Evolutionary conservation across 1,140 invertebrate genomes (phyloP), one percentile per base, ranked within the genome.

Genomic region (Pseudomyrmex flavicornis): DNA sequence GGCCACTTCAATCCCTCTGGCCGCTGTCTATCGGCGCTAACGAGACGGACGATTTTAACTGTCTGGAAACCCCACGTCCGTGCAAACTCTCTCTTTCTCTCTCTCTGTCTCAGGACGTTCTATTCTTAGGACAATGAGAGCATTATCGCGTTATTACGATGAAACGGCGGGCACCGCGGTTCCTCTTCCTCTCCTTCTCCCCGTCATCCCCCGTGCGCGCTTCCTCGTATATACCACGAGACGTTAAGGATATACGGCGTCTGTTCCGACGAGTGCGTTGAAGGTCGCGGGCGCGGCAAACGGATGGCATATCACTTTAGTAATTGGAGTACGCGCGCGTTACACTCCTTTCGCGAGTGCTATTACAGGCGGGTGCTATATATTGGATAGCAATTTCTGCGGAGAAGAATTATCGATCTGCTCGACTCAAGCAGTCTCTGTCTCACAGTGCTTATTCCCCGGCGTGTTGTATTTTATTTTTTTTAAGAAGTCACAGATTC

Each of bases 81-180:
- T 35, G 58, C 35, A 0, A 35, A 35, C 35, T 35, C 2, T 35
- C 3, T 35, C 26, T 35, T 5, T 35, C 35, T 35, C 3, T 35
- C 35, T 35, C 35, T 35, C 3, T 35, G 5, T 35, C 35, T 35
- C 5, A 35, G 7, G 15, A 63, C 62, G 13, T 20, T 66, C 76
- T 80, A 80, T 59, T 80, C 66, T 80, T 70, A 70, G 66, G 5
- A 80, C 76, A 59, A 80, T 80, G 20, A 20, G 1, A 26, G 46
- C 35, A 48, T 70, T 70, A 59, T 80, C 65, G n/a, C 63, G 44
- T 59, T 70, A 80, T 80, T 56, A 20, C 54, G 76, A 77, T 56
- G 48, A 44, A 63, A 56, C 50, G 62, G 26, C 50, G 48, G 26
- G 17, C 13, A 46, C 46, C 17, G 48, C 48, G 5, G 20, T 59